Evolutionary conservation across 2,888 invertebrate species (phyloP), one percentile per base, ranked within the genome.

Genomic region (Microctonus aethiopoides): DNA sequence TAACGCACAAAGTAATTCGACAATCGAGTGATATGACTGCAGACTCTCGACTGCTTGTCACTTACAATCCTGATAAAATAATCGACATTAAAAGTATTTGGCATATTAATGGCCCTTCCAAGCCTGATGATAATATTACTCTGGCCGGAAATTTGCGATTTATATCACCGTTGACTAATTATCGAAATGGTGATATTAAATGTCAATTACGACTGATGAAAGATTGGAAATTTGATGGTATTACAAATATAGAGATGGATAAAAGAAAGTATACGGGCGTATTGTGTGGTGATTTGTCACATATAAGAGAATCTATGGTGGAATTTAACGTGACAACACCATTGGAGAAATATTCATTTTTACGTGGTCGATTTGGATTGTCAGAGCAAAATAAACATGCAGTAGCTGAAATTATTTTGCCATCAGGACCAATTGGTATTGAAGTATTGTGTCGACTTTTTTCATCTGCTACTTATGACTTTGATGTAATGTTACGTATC

Each of bases 321-420:
- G 72, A 76, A 0, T 89, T 94, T 20, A 94, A 94, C 83, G 89
- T 94, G 3, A 94, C 93, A 0, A 93, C 94, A 2, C 93, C 94
- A 0, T 87, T 92, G 60, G 90, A 92, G 61, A 91, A 91, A 67
- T 91, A 91, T 78, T 88, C 90, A 0, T 90, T 89, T 13, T 88
- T 93, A 22, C 89, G 90, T 0, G 93, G 92, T 0, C 87, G 92
- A 2, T 91, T 94, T 77, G 94, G 94, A 0, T 89, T 94, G 68
- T 91, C 92, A 1, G 93, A 94, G 75, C 88, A 89, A 5, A 90
- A 92, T 63, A 88, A 90, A 59, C 93, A 94, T 83, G 86, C 93
- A 0, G 93, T 94, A 0, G 93, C 94, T 0, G 91, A 93, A 87
- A 87, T 95, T 0, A 89, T 90, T 56, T 91, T 92, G 0, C 92